Evolutionary conservation across 2,113 vertebrate genomes (phyloP), one percentile per base, ranked within the genome.

Genomic region (Nansenia antarctica): DNA sequence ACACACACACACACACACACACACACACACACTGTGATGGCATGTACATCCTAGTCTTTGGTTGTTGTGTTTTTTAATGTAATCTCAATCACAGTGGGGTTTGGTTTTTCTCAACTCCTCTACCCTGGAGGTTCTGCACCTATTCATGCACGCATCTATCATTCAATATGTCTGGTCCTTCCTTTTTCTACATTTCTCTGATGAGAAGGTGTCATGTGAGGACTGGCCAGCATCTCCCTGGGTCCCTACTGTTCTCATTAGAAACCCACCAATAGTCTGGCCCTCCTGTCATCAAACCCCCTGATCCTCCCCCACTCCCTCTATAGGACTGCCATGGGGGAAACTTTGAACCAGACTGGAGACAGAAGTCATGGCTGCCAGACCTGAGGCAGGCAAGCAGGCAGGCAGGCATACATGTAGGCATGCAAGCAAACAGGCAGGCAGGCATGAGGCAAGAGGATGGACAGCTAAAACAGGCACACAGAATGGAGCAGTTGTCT

Each of bases 391-490:
- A 30, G 67, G 79, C 62, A 75, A 22, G 45, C 74, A 67, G 75
- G 80, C 64, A 6, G 69, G 14, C 67, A 26, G 72, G 76, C 66
- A 22, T 49, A 1, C 45, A 49, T 49, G 39, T n/a, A 71, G 79
- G 72, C 55, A 30, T 65, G 79, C 62, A 75, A 22, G 45, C 74
- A 67, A 73, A 79, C 64, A 6, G 69, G 14, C 67, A 26, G 72
- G 76, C 66, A 22, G n/a, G 1, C 45, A 49, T 49, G 39, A 65
- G n/a, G n/a, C n/a, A n/a, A n/a, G n/a, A n/a, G 69, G 83, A 87
- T 74, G 76, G 82, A 85, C 77, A 85, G 79, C 80, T 89, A 78
- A 87, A 86, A 86, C 74, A 78, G 52, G 52, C 20, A 54, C 52
- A 84, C 74, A 69, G 70, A 79, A 76, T 62, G 58, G 74, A 73